Evolutionary conservation across 1,140 invertebrate genomes (phyloP).

Genomic region (Vanessa atalanta): DNA sequence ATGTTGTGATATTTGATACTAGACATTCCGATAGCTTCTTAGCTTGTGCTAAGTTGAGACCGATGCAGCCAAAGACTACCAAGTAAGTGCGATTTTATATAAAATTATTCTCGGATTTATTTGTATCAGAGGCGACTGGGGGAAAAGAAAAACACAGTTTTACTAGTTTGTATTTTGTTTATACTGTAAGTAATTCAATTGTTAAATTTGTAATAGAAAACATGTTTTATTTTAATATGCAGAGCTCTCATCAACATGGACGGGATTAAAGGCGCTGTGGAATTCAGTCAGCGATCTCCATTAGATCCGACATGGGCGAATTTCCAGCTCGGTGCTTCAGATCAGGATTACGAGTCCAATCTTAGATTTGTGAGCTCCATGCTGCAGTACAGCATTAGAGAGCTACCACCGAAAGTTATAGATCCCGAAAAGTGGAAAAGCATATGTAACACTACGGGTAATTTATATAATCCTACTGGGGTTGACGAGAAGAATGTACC

Average conservation of each 20-base stretch:
- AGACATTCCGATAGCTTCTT: slow-evolving; percentile 89
- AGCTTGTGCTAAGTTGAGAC: slow-evolving; percentile 90
- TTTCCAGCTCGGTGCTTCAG: slow-evolving; percentile 85
- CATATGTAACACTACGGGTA: slow-evolving; percentile 84
- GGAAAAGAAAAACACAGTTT: neutral
- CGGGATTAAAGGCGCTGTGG: slow-evolving; percentile 91
- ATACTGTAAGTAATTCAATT: neutral
- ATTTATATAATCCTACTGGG: slow-evolving; percentile 86
- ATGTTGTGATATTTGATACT: slow-evolving; percentile 92
- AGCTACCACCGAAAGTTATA: slow-evolving; percentile 84
- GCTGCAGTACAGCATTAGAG: slow-evolving; percentile 84
- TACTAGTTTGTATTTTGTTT: neutral
- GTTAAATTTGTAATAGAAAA: no score
- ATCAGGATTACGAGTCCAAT: slow-evolving; percentile 83
- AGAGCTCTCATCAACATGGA: slow-evolving; percentile 89
- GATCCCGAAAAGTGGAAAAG: slow-evolving; percentile 73
- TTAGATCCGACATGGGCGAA: slow-evolving; percentile 92
- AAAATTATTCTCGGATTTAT: neutral
- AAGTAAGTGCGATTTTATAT: slow-evolving; percentile 82
- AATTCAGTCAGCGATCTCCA: slow-evolving; percentile 89
- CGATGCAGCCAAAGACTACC: slow-evolving; percentile 83
- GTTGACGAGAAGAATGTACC: slow-evolving; percentile 81
- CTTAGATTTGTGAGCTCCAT: slow-evolving; percentile 83
- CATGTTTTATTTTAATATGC: slow-evolving; percentile 41
- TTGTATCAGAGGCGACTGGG: neutral